phyloP scores from a whole-genome alignment of 1,140 invertebrate species.

The Limonius californicus region DNA sequence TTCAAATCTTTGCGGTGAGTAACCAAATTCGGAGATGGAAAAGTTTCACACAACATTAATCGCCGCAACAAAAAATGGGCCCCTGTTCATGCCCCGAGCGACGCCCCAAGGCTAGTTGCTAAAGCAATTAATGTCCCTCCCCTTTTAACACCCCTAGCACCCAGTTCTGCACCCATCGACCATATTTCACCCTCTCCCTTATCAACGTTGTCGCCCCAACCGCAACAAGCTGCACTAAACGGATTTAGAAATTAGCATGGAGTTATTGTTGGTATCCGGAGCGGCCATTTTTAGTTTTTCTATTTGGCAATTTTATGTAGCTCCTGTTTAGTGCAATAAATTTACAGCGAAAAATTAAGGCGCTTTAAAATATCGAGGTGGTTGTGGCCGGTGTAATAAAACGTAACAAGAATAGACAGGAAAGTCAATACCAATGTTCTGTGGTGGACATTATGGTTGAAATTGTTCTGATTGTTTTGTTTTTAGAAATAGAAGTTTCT shows the following conservation, averaged over 20 bases:
- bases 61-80: neutral
- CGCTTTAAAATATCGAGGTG: too few species aligned
- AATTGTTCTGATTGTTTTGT: too few species aligned
- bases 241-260: slow-evolving; percentile 10
- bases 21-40: too few species aligned
- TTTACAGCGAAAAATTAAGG: too few species aligned
- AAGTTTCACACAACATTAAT: neutral
- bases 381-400: too few species aligned
- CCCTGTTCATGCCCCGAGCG: neutral
- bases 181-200: slow-evolving; percentile 3
- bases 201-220: slow-evolving; percentile 1
- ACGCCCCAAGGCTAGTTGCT: slow-evolving; percentile 11
- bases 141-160: slow-evolving; percentile 5
- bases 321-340: too few species aligned
- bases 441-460: too few species aligned
- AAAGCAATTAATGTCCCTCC: slow-evolving; percentile 12
- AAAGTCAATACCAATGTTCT: too few species aligned
- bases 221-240: slow-evolving; percentile 8
- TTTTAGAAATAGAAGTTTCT: too few species aligned
- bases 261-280: slow-evolving; percentile 3
- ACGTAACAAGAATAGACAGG: too few species aligned
- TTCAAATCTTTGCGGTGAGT: too few species aligned
- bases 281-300: neutral
- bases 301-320: too few species aligned
- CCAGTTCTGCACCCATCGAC: neutral